phyloP scores from a whole-genome alignment of 2,797 vertebrate species.

The Pagetopsis macropterus region DNA sequence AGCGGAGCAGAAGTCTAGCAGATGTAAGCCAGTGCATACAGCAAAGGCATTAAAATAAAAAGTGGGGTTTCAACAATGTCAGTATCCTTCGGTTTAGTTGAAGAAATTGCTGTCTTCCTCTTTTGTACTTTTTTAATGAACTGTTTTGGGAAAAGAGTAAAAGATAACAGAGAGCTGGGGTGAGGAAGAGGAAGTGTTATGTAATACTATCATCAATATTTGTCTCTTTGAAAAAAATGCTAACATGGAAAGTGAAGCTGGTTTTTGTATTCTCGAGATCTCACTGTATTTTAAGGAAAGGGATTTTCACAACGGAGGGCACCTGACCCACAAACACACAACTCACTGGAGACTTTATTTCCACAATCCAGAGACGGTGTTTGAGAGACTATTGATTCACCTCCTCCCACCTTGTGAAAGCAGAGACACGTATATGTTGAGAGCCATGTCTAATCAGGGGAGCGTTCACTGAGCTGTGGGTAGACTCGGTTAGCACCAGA shows the following conservation, averaged over 20 bases:
- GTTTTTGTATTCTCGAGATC: conserved; percentile 6
- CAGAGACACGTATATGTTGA: conserved; percentile 63
- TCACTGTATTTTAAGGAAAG: conserved; percentile 20
- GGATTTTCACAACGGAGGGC: conserved; percentile 29
- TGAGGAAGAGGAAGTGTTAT: conserved; percentile 37
- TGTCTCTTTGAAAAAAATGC: conserved; percentile 39
- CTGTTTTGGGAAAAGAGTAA: conserved; percentile 60
- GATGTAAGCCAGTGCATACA: conserved; percentile 43
- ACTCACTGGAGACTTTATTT: conserved; percentile 22
- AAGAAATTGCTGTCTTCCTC: conserved; percentile 36
- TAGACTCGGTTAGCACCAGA: conserved; percentile 53
- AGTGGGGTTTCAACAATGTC: conserved; percentile 32
- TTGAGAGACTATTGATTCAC: conserved; percentile 57
- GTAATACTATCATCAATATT: conserved; percentile 50
- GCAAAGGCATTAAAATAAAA: conserved; percentile 49
- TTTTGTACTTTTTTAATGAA: conserved; percentile 65
- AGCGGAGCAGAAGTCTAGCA: conserved; percentile 38
- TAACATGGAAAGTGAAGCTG: conserved; percentile 26
- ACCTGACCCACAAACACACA: conserved; percentile 21
- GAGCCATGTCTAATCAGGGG: conserved; percentile 58
- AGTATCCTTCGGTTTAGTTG: conserved; percentile 22
- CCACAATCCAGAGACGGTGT: conserved; percentile 29
- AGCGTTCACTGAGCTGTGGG: conserved; percentile 50
- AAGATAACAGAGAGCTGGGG: conserved; percentile 35
- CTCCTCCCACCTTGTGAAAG: conserved; percentile 52